A percentile compares a stretch with the other conserved stretches of the same genome.
phyloP scores from a whole-genome alignment of 2,797 vertebrate genomes.

The Lagocephalus sceleratus region DNA sequence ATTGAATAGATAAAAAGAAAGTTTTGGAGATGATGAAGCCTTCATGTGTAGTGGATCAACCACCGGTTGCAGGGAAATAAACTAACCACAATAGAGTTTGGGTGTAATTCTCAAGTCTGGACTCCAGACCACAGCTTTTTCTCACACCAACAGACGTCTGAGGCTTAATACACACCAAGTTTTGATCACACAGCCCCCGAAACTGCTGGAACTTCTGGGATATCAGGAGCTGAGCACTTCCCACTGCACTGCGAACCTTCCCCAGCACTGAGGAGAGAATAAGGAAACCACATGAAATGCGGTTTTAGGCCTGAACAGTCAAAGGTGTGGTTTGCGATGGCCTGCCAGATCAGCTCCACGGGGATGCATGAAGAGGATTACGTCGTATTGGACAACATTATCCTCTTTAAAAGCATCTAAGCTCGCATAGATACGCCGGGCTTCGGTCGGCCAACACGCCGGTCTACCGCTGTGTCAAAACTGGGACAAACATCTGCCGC shows the following conservation, averaged over 20 bases:
- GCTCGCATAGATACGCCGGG: constrained; percentile 31
- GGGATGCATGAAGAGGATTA: constrained; percentile 27
- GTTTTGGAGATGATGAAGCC: too few relatives aligned
- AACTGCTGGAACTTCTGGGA: constrained; percentile 99
- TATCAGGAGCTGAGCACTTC: constrained; percentile 96
- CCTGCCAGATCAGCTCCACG: constrained; percentile 7
- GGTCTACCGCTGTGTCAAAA: constrained; percentile 34
- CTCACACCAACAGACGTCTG: too few relatives aligned
- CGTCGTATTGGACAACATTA: constrained; percentile 26
- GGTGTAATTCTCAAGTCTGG: too few relatives aligned
- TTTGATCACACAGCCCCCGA: constrained; percentile 96
- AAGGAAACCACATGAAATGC: constrained; percentile 1
- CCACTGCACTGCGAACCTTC: constrained; percentile 95
- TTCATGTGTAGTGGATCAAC: not conserved
- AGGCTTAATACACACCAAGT: constrained; percentile 85
- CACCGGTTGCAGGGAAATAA: not conserved
- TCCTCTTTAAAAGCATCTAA: constrained; percentile 43
- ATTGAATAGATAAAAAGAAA: too few relatives aligned
- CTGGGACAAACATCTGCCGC: constrained; percentile 44
- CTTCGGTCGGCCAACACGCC: constrained; percentile 8
- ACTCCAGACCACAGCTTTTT: too few relatives aligned
- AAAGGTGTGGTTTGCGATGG: constrained; percentile 8
- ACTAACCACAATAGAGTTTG: not conserved
- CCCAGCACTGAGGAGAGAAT: constrained; percentile 82
- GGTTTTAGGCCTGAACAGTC: constrained; percentile 3